Evolutionary conservation across 2,797 vertebrate genomes (phyloP), one percentile per base, ranked within the genome.

Genomic region (Amblyraja radiata): DNA sequence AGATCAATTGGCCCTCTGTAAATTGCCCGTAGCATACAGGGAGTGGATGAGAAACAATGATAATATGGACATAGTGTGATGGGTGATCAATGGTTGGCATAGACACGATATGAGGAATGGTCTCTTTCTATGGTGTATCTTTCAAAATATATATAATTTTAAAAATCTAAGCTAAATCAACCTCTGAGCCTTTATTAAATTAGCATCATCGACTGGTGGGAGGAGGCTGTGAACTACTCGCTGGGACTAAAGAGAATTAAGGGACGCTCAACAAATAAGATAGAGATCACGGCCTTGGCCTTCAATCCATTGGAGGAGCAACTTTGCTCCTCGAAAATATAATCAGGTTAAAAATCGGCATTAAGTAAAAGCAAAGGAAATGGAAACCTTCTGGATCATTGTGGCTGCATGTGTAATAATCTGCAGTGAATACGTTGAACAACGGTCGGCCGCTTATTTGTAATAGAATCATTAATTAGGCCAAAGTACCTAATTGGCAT

Each of bases 391-490:
- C 61, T n/a, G n/a, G 8, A 68, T 36, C 63, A 36, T 36, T 88
- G 58, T 28, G 2, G 2, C 10, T 58, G n/a, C n/a, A n/a, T 54
- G n/a, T 86, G 84, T 28, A 13, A 68, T 68, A 18, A 68, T 88
- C n/a, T 21, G 16, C n/a, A 88, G 36, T 68, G 68, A 65, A 68
- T 88, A 88, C 18, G 36, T 21, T 68, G 63, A 88, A 68, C 68
- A 68, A 36, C 5, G 32, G 16, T 36, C 0, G n/a, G 3, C n/a
- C 8, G 58, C 83, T 65, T 88, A 88, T 88, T 88, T 88, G 14
- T 21, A 65, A 88, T 68, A 68, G 84, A 36, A 68, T 68, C n/a
- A 88, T 36, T 88, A 88, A 68, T 88, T 68, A 63, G 84, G 84
- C 61, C n/a, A 88, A 65, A 11, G 7, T 36, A 23, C 16, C 63